Evolutionary conservation across 2,797 vertebrate species (phyloP).

Genomic region (Margarornis squamiger): DNA sequence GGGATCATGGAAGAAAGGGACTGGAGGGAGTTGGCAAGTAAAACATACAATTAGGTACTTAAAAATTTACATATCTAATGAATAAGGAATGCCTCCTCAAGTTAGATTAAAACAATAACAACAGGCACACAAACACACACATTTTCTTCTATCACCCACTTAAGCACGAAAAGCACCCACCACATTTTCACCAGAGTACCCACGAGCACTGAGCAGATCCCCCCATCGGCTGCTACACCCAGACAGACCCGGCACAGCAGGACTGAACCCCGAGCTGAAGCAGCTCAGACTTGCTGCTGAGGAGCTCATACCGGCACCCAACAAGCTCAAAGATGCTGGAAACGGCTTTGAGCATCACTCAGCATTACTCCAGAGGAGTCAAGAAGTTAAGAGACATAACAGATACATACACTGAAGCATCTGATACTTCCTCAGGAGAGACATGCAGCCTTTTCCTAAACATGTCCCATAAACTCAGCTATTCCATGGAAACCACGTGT

Average conservation of each 20-base stretch:
- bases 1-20: not conserved
- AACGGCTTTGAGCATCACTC: not conserved
- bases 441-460: not conserved
- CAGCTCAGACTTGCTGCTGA: not conserved
- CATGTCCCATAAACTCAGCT: not conserved
- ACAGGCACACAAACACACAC: not conserved
- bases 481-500: accelerated
- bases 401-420: not conserved
- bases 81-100: not conserved
- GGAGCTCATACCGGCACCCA: not conserved
- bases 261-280: not conserved
- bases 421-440: not conserved
- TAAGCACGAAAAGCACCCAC: not conserved
- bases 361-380: not conserved
- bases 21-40: not conserved
- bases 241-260: not conserved
- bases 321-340: not conserved
- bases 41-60: not conserved
- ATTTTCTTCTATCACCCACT: not conserved
- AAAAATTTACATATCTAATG: not conserved
- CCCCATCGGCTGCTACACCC: not conserved
- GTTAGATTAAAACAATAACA: not conserved
- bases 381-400: not conserved
- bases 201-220: not conserved
- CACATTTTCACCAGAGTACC: not conserved